Conservation (phyloP, 2,888 invertebrate species). For the Heteropelma amictum region DNA sequence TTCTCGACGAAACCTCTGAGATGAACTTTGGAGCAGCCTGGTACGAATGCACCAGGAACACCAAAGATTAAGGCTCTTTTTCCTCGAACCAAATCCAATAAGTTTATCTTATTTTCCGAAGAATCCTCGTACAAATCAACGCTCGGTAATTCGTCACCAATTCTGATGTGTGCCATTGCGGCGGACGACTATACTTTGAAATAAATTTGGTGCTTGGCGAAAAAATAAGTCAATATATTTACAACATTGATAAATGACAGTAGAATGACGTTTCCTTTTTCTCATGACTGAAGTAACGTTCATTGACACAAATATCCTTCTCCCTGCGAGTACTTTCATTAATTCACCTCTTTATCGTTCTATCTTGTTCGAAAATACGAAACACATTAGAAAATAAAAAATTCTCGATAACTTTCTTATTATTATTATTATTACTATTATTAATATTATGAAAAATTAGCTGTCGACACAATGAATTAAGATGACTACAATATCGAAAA, state of each 20-base stretch:
- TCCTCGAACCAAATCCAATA: conserved; percentile 73
- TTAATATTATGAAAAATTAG: no score
- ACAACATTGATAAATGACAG: conserved; percentile 21
- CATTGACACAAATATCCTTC: no score
- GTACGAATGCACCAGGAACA: conserved; percentile 80
- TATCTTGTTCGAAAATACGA: no score
- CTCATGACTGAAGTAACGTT: conserved; percentile 21
- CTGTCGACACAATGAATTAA: no score
- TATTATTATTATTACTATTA: no score
- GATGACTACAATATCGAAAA: no score
- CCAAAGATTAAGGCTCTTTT: conserved; percentile 79
- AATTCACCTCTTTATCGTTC: no score
- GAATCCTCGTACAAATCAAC: conserved; percentile 77
- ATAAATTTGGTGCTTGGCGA: not conserved
- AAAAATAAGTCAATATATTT: conserved; percentile 19
- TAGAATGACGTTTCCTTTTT: conserved; percentile 10
- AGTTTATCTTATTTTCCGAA: conserved; percentile 76
- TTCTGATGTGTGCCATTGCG: conserved; percentile 67
- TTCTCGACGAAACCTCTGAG: conserved; percentile 78
- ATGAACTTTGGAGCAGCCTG: conserved; percentile 79
- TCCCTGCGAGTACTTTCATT: no score
- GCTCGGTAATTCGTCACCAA: conserved; percentile 78
- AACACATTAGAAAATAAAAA: no score
- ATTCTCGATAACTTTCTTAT: no score
- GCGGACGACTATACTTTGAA: not conserved